These are phyloP conservation scores for Phalacrocorax carbo DNA, from an alignment of 2,113 vertebrate species.

Conservation along the genomic window DNA sequence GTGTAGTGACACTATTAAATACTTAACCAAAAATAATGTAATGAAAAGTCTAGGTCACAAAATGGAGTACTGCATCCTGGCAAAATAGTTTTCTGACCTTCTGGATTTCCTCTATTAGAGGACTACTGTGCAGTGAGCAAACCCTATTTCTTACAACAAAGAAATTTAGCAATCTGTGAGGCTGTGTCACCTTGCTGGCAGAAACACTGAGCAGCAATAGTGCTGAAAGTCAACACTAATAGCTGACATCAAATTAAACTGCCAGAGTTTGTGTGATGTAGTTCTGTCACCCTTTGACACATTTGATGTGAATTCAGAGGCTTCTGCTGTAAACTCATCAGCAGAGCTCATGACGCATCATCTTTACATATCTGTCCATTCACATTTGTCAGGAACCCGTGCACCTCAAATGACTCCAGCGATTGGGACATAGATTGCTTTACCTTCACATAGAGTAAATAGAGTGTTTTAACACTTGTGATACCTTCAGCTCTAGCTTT, in stretches of 20 bases:
- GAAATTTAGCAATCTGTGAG: conserved; percentile 66
- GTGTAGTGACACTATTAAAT: conserved; percentile 2
- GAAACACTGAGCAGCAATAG: conserved; percentile 66
- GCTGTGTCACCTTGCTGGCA: conserved; percentile 73
- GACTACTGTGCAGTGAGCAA: conserved; percentile 44
- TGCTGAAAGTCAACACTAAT: conserved; percentile 74
- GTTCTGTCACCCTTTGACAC: conserved; percentile 72
- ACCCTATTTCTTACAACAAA: conserved; percentile 66
- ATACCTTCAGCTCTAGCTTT: conserved; percentile 27
- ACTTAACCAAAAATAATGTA: conserved; percentile 48
- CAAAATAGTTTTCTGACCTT: conserved; percentile 45
- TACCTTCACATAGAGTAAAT: conserved; percentile 33
- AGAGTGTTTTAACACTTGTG: conserved; percentile 50
- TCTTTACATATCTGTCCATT: conserved; percentile 75
- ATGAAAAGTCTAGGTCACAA: conserved; percentile 39
- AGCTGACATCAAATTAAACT: conserved; percentile 77
- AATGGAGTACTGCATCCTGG: background rate
- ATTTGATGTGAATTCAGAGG: conserved; percentile 67
- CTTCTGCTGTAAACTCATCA: conserved; percentile 71
- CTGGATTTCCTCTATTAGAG: conserved; percentile 41
- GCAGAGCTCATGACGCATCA: conserved; percentile 68
- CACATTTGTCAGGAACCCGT: conserved; percentile 65
- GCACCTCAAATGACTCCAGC: conserved; percentile 32
- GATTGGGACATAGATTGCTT: conserved; percentile 62
- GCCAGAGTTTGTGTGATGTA: conserved; percentile 70